Base-by-base conservation (phyloP, 2,888 invertebrate genomes). In the Mythimna loreyi region DNA sequence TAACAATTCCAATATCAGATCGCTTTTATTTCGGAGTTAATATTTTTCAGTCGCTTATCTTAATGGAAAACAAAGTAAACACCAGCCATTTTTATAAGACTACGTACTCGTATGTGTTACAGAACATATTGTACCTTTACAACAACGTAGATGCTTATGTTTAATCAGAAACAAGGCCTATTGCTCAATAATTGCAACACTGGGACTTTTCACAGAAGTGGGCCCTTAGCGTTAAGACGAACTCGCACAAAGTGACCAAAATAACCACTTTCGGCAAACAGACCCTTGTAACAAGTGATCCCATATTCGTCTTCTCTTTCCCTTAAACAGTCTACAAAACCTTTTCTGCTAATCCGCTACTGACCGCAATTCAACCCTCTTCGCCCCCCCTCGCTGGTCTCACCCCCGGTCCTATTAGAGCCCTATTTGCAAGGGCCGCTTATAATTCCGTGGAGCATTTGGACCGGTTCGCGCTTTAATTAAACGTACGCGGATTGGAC, bases 361-460 rank as follows among this genome's bases (percentile, higher is more conserved):
- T 83, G 85, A 78, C 81, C 85, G 85, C 80, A 78, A 80, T 85
- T 80, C 72, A 70, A 71, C 77, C 77, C 82, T 50, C 50, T 52
- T 52, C 58, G 50, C 47, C 68, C 52, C 52, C 56, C 33, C 8
- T 1, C 30, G 8, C 55, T 55, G 16, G 45, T 13, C 11, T n/a
- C 21, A 36, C 43, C 61, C 67, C 68, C 50, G 30, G 61, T 56
- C 74, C 80, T 80, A 83, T 79, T 81, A 83, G 75, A 80, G 58
- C 72, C 64, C 70, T 72, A 82, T 83, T 83, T 83, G 81, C 71
- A 72, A 77, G 67, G 71, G 60, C 53, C 56, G 71, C 64, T 72
- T 62, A 68, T 83, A 78, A 81, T 78, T 72, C 72, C 57, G 47
- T 66, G 49, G 68, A 72, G 80, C 75, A 67, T 75, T 83, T 66